A percentile compares a stretch with the other conserved stretches of the same genome.
phyloP scores from a whole-genome alignment of 2,888 invertebrate species.

The Dioctria linearis region DNA sequence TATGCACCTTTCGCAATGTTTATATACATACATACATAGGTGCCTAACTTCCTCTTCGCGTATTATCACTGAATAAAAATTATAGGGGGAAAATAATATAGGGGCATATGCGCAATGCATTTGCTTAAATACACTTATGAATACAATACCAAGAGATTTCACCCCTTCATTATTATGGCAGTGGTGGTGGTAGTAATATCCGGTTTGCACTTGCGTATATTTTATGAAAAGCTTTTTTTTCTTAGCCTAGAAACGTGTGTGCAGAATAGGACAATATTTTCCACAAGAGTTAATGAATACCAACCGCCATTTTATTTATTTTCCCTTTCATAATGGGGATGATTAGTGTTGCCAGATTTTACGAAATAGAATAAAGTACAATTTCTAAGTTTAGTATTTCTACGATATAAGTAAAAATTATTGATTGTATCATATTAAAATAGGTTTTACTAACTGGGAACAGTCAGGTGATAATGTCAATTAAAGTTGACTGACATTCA shows the following conservation, averaged over 20 bases:
- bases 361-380: too few relatives aligned
- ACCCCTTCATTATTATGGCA: background rate
- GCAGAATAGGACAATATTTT: background rate
- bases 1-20: too few relatives aligned
- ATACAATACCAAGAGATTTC: slow-evolving; percentile 9
- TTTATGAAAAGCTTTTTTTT: background rate
- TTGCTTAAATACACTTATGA: background rate
- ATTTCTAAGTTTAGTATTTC: too few relatives aligned
- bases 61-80: background rate
- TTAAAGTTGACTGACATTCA: too few relatives aligned
- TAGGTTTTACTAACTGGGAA: too few relatives aligned
- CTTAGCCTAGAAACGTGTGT: slow-evolving; percentile 10
- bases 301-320: slow-evolving; percentile 38
- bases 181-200: background rate
- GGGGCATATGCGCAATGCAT: background rate
- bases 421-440: too few relatives aligned
- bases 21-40: too few relatives aligned
- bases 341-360: slow-evolving; percentile 20
- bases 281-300: slow-evolving; percentile 29
- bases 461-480: too few relatives aligned
- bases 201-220: background rate
- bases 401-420: too few relatives aligned
- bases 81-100: too few relatives aligned
- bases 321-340: slow-evolving; percentile 29
- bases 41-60: background rate